Percentiles rank a stretch among this genome's conserved stretches.
phyloP scores from a whole-genome alignment of 35 echinoderm and acorn worm species.

The Hemicentrotus pulcherrimus region DNA sequence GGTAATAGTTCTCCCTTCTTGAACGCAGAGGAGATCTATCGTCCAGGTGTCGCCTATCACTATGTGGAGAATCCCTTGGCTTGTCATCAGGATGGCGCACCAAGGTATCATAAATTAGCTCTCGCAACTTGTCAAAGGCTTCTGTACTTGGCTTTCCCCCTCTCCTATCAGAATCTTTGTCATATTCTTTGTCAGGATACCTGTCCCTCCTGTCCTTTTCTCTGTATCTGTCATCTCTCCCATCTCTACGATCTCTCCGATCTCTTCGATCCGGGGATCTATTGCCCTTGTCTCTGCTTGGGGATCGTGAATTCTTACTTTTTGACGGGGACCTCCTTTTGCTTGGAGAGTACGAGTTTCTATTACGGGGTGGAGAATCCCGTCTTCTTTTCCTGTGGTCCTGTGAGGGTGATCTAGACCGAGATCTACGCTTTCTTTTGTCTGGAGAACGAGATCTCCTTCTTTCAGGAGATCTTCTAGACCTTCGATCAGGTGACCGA shows the following conservation, averaged over 20 bases:
- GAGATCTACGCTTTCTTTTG: not conserved
- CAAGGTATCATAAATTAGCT: constrained; percentile 25
- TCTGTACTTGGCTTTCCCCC: not conserved
- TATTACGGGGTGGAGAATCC: not conserved
- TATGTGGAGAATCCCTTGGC: not conserved
- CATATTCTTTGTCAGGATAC: not conserved
- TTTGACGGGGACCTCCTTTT: not conserved
- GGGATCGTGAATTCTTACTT: constrained; percentile 15
- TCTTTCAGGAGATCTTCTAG: not conserved
- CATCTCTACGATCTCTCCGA: not conserved
- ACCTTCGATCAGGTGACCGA: constrained; percentile 10
- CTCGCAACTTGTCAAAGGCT: constrained; percentile 39
- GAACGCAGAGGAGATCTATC: not conserved
- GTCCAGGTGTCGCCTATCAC: not conserved
- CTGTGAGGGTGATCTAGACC: not conserved
- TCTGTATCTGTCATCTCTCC: not conserved
- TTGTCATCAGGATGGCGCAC: constrained; percentile 34
- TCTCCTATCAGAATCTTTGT: not conserved
- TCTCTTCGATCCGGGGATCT: constrained; percentile 29
- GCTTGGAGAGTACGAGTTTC: not conserved
- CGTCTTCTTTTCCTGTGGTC: not conserved
- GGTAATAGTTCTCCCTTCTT: constrained; percentile 35
- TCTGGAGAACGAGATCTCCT: constrained; percentile 13
- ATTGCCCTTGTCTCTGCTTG: not conserved
- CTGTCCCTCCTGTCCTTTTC: not conserved